Percentiles rank a stretch among this genome's conserved stretches.
phyloP scores from a whole-genome alignment of 2,888 invertebrate genomes.

The Dynastes hyllus region DNA sequence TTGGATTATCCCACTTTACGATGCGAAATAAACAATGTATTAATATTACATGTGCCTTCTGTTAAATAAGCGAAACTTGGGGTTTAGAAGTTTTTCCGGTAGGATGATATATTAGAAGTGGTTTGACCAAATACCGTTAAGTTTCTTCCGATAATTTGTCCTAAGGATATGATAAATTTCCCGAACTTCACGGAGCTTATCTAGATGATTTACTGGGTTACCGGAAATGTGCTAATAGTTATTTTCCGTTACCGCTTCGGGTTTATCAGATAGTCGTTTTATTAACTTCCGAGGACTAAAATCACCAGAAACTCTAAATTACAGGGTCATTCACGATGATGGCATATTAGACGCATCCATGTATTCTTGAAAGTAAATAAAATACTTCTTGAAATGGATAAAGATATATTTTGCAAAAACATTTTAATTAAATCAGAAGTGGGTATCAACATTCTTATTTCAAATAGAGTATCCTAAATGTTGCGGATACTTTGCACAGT shows the following conservation, averaged over 20 bases:
- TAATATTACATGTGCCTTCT: neutral
- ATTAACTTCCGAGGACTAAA: conserved; percentile 53
- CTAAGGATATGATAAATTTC: conserved; percentile 21
- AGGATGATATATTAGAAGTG: neutral
- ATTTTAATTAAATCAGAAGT: too few species aligned
- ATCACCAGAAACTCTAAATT: conserved; percentile 13
- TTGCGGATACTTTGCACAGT: too few species aligned
- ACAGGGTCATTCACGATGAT: neutral
- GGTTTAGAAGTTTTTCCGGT: neutral
- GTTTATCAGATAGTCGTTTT: conserved; percentile 65
- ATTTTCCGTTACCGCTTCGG: conserved; percentile 67
- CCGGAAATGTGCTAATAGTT: conserved; percentile 69
- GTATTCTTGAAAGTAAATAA: neutral
- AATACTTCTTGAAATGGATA: too few species aligned
- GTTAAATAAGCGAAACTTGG: neutral
- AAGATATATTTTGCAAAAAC: too few species aligned
- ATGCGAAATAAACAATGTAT: too few species aligned
- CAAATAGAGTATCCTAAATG: too few species aligned
- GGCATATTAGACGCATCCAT: neutral
- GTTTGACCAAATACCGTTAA: conserved; percentile 2
- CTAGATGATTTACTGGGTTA: conserved; percentile 68
- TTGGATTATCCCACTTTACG: neutral
- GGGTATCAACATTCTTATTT: too few species aligned
- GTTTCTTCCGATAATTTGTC: conserved; percentile 21
- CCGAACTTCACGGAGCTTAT: conserved; percentile 60